These are phyloP conservation scores for Polyodon spathula DNA, from an alignment of 2,113 vertebrate species.

Conservation along the genomic window DNA sequence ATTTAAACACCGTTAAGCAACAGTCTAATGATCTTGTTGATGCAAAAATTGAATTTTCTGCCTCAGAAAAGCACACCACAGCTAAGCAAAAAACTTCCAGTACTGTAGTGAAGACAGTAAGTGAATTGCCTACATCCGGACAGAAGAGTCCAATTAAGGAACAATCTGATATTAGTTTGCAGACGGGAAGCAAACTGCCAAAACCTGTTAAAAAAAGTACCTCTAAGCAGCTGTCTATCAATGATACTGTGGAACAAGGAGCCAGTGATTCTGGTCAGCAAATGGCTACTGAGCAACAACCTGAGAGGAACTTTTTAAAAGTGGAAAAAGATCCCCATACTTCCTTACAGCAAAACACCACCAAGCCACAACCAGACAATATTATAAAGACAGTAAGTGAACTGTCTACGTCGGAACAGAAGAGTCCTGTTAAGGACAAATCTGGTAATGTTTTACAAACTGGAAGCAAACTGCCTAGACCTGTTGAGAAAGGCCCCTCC, in stretches of 20 bases:
- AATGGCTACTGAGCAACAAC: background rate
- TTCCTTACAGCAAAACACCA: slow-evolving; percentile 24
- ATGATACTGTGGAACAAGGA: too few species aligned
- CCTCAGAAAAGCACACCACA: slow-evolving; percentile 17
- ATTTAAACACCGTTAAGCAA: background rate
- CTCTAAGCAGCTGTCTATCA: slow-evolving; percentile 29
- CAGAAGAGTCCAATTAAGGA: slow-evolving; percentile 39
- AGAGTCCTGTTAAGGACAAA: slow-evolving; percentile 28
- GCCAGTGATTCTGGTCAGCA: too few species aligned
- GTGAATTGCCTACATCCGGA: background rate
- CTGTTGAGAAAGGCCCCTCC: slow-evolving; percentile 6
- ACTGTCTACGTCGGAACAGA: slow-evolving; percentile 20
- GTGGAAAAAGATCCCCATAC: slow-evolving; percentile 29
- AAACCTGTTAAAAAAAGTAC: slow-evolving; percentile 6
- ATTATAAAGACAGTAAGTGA: slow-evolving; percentile 12
- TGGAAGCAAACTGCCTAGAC: slow-evolving; percentile 29
- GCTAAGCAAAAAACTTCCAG: slow-evolving; percentile 20
- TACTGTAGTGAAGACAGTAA: slow-evolving; percentile 15
- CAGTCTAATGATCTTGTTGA: slow-evolving; percentile 16
- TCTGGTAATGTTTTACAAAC: slow-evolving; percentile 25
- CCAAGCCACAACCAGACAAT: slow-evolving; percentile 27
- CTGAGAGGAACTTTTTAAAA: background rate
- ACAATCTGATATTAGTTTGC: slow-evolving; percentile 26
- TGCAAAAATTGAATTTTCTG: slow-evolving; percentile 11
- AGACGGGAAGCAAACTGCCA: slow-evolving; percentile 32